Evolutionary conservation across 2,888 invertebrate genomes (phyloP).

Genomic region (Acanthopleura granulata): DNA sequence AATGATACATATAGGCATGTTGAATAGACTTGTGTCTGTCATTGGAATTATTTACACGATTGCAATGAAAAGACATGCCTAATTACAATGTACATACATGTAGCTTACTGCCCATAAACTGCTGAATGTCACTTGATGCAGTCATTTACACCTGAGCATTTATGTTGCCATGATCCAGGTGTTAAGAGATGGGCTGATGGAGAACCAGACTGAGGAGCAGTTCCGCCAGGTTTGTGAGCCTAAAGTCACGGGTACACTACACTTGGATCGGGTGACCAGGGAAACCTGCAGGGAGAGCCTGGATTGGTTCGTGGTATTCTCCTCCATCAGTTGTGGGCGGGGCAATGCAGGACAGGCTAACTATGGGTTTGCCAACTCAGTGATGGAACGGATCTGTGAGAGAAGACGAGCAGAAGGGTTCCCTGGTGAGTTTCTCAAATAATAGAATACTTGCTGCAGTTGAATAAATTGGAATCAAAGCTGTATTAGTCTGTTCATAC

Average conservation of each 20-base stretch:
- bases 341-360: conserved; percentile 97
- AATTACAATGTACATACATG: too few relatives aligned
- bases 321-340: conserved; percentile 95
- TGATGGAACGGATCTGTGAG: conserved; percentile 96
- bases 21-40: too few relatives aligned
- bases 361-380: conserved; percentile 97
- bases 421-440: conserved; percentile 74
- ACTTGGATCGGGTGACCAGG: conserved; percentile 85
- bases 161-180: conserved; percentile 73
- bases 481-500: too few relatives aligned
- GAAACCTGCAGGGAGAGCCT: conserved; percentile 78
- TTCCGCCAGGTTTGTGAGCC: conserved; percentile 85
- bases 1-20: too few relatives aligned
- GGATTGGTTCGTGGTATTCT: conserved; percentile 96
- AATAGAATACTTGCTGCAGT: too few relatives aligned
- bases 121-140: too few relatives aligned
- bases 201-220: conserved; percentile 85
- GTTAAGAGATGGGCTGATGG: conserved; percentile 87
- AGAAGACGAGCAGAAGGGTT: conserved; percentile 85
- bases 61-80: too few relatives aligned
- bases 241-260: conserved; percentile 87
- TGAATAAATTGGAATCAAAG: too few relatives aligned
- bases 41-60: too few relatives aligned
- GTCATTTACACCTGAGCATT: neutral
- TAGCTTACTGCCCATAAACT: too few relatives aligned